Evolutionary conservation across 2,113 vertebrate genomes (phyloP).

Genomic region (Ictalurus furcatus): DNA sequence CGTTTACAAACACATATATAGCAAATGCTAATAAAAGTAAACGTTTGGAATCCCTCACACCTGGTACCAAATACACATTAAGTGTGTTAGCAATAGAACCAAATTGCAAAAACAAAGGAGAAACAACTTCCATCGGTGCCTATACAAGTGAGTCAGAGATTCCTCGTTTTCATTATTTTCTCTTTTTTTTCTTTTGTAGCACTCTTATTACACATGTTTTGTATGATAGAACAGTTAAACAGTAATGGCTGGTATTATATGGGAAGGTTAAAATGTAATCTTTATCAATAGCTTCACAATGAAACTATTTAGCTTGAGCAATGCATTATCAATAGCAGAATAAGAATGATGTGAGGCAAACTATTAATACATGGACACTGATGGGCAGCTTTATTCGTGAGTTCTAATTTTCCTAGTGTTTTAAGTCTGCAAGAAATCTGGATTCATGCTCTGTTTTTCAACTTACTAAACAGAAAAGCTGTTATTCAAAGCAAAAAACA

Average conservation of each 20-base stretch:
- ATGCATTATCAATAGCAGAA: not conserved
- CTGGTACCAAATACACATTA: conserved; percentile 22
- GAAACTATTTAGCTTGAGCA: not conserved
- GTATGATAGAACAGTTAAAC: not conserved
- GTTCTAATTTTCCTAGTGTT: not conserved
- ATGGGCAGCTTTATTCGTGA: not conserved
- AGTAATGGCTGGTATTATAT: not conserved
- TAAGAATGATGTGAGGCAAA: not conserved
- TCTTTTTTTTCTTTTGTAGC: not conserved
- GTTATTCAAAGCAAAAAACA: not conserved
- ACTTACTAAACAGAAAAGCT: not conserved
- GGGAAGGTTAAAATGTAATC: not conserved
- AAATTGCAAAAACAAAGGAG: not conserved
- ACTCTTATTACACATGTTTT: not conserved
- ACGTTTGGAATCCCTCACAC: not conserved
- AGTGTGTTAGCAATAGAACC: not conserved
- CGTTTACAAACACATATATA: too few species aligned
- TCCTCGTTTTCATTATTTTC: not conserved
- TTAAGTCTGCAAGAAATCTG: not conserved
- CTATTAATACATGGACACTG: not conserved
- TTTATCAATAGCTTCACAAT: not conserved
- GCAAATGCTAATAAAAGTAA: too few species aligned
- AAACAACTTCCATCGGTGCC: not conserved
- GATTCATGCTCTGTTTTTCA: not conserved
- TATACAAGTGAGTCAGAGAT: conserved; percentile 43